Conservation (phyloP, 2,113 vertebrate species). For the Solea solea region DNA sequence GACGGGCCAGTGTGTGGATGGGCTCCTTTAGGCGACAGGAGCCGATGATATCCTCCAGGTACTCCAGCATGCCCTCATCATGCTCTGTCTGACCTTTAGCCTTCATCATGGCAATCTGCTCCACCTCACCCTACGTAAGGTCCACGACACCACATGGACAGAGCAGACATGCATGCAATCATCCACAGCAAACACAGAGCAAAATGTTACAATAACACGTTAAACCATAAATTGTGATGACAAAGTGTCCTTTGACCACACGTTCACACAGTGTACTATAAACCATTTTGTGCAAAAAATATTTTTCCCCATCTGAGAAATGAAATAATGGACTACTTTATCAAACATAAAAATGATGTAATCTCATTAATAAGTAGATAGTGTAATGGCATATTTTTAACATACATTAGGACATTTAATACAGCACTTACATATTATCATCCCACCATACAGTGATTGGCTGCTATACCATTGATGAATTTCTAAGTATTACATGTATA, state of each 20-base stretch:
- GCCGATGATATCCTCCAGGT: conserved; percentile 96
- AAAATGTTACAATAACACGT: not conserved
- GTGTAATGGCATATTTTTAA: not conserved
- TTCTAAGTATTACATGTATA: conserved; percentile 9
- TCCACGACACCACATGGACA: conserved; percentile 34
- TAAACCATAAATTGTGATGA: not conserved
- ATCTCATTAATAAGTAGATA: not conserved
- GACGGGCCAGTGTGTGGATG: conserved; percentile 85
- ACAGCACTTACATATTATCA: not conserved
- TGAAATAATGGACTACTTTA: not conserved
- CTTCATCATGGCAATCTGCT: conserved; percentile 99
- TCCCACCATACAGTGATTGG: not conserved
- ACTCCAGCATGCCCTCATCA: conserved; percentile 97
- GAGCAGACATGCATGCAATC: conserved; percentile 26
- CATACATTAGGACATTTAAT: not conserved
- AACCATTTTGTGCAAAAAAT: not conserved
- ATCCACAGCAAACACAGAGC: conserved; percentile 1
- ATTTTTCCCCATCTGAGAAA: not conserved
- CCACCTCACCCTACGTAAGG: conserved; percentile 92
- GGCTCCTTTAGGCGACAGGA: conserved; percentile 94
- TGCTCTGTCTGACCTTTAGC: conserved; percentile 95
- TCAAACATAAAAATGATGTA: not conserved
- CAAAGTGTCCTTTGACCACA: not conserved
- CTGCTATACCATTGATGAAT: conserved; percentile 11
- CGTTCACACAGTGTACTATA: not conserved